Base-by-base conservation (phyloP, 2,888 invertebrate species). In the Catocala nupta region DNA sequence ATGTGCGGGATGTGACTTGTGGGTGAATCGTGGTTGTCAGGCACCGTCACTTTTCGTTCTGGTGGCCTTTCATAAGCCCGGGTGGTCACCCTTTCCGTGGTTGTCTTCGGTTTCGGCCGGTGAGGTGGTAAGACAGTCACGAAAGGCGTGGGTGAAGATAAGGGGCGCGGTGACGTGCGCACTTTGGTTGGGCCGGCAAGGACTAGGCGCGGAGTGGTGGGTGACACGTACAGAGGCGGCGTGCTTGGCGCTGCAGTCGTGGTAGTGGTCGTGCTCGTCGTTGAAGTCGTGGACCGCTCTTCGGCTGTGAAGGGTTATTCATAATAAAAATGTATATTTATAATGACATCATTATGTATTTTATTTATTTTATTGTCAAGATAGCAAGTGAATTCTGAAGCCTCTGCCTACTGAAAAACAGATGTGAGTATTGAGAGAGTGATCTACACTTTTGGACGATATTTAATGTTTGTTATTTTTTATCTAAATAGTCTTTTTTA, bases 1-100 rank as follows among this genome's bases (percentile, higher is more conserved):
- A 95, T 94, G 60, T 95, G 95, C 6, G 95, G 95, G 5, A 94
- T 87, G 66, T 93, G 92, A 59, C 91, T 93, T 0, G 91, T 90
- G 10, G 90, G 88, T 49, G 93, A 87, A 73, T 92, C 89, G 73
- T 90, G 91, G 51, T 90, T 82, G 75, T 95, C 90, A 54, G 80
- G 73, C 0, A 83, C 80, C 0, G 91, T 91, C 7, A 82, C 81
- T 67, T 90, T 92, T 59, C 89, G 84, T 44, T 86, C 84, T 0
- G 90, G 83, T 63, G 94, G 86, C 12, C 82, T 74, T 81, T 95
- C 87, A 81, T 95, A 90, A 68, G 87, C 73, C 84, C 88, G 86
- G 74, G 95, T 84, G 72, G 95, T 86, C 1, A 93, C 80, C 0
- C 91, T 80, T 25, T 91, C 89, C 6, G 94, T 90, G 42, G 83